These are phyloP conservation scores for Psittacus erithacus DNA, from an alignment of 2,113 vertebrate species.

Conservation along the genomic window DNA sequence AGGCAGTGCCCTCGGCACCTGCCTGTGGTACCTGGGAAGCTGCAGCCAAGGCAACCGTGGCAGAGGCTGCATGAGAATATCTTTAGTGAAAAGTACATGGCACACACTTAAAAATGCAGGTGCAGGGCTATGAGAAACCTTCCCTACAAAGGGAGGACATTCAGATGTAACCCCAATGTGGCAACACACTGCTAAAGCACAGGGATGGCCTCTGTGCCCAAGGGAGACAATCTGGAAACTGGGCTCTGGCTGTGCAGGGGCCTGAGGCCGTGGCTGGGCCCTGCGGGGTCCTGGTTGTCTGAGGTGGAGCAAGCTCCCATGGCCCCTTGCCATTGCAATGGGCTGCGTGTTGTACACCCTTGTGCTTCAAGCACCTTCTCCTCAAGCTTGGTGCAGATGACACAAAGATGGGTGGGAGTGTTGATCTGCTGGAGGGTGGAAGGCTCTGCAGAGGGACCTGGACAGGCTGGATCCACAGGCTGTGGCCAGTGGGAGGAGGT, in stretches of 20 bases:
- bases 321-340: fast-evolving
- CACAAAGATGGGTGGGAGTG: not conserved
- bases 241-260: fast-evolving
- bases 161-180: fast-evolving
- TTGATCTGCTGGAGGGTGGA: not conserved
- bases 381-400: not conserved
- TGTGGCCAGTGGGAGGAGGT: too few species aligned
- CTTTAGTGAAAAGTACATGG: fast-evolving
- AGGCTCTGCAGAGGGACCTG: not conserved
- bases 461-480: not conserved
- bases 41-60: fast-evolving
- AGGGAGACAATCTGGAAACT: fast-evolving
- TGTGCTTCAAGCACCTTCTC: not conserved
- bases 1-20: not conserved
- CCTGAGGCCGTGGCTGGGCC: fast-evolving
- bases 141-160: fast-evolving
- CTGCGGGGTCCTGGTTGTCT: fast-evolving
- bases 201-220: fast-evolving
- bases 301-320: fast-evolving
- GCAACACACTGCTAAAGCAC: not conserved
- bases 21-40: fast-evolving
- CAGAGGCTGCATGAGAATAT: fast-evolving
- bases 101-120: too few species aligned
- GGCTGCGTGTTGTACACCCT: fast-evolving
- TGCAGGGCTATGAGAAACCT: not conserved